Percentiles rank a stretch among this genome's conserved stretches.
Conservation (phyloP, 2,888 invertebrate genomes). For the Meliscaeva auricollis region DNA sequence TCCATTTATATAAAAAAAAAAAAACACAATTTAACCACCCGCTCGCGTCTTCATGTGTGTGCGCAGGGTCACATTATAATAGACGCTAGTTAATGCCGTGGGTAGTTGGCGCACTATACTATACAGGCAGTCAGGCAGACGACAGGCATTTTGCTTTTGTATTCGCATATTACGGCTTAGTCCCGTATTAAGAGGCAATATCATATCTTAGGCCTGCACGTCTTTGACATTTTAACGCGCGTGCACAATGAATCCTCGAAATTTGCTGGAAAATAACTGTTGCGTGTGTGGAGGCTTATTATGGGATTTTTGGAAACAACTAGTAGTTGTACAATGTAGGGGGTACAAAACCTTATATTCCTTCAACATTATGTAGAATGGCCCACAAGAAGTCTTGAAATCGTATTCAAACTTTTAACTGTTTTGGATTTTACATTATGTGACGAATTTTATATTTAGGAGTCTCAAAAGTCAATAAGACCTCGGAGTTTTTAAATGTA, state of each 20-base stretch:
- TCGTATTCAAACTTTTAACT: no score
- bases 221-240: conserved; percentile 66
- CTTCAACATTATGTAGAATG: no score
- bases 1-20: not conserved
- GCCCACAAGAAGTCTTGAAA: no score
- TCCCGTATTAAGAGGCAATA: conserved; percentile 61
- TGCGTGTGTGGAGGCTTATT: conserved; percentile 8
- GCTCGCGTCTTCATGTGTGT: conserved; percentile 34
- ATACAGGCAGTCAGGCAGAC: not conserved
- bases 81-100: conserved; percentile 51
- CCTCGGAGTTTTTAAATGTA: no score
- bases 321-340: not conserved
- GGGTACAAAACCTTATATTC: not conserved
- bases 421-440: no score
- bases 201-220: conserved; percentile 62
- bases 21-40: conserved; percentile 24
- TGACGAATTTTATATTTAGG: no score
- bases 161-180: conserved; percentile 42
- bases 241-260: conserved; percentile 53
- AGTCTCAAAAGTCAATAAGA: no score
- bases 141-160: conserved; percentile 25
- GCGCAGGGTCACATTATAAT: conserved; percentile 45
- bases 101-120: conserved; percentile 19
- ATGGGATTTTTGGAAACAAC: not conserved
- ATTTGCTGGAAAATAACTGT: conserved; percentile 37